Evolutionary conservation across 2,113 vertebrate species (phyloP).

Genomic region (Lagopus muta): DNA sequence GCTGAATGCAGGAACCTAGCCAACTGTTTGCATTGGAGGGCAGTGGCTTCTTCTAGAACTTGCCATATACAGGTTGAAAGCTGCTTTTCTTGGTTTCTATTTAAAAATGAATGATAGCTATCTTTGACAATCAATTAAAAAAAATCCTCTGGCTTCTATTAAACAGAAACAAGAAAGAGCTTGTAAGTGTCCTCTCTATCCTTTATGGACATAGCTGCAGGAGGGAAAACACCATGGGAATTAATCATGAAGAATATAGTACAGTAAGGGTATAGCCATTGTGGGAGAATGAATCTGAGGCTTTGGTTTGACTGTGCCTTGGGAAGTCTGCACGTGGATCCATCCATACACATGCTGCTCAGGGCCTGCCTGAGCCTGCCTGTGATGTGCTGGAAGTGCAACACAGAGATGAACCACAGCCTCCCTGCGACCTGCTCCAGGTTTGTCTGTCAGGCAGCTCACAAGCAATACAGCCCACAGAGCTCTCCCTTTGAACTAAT

Average conservation of each 20-base stretch:
- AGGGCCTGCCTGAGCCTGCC: constrained; percentile 10
- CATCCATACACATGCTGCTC: not conserved
- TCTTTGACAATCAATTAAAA: not conserved
- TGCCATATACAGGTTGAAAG: not conserved
- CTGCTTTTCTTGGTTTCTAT: not conserved
- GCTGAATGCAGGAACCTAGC: not conserved
- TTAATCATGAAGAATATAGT: not conserved
- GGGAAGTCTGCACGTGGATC: rapidly evolving
- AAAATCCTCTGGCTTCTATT: not conserved
- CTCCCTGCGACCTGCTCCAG: rapidly evolving
- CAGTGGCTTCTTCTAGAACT: not conserved
- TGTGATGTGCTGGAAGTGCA: rapidly evolving
- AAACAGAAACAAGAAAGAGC: not conserved
- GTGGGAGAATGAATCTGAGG: rapidly evolving
- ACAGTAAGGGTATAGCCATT: not conserved
- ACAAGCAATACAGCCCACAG: rapidly evolving
- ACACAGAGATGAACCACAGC: not conserved
- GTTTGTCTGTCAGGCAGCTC: not conserved
- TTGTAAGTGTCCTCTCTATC: not conserved
- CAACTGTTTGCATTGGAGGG: not conserved
- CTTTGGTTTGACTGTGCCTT: not conserved
- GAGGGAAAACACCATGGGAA: not conserved
- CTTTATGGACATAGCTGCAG: not conserved
- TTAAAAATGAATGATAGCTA: not conserved
- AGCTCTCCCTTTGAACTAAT: not conserved